These are phyloP conservation scores for Nyctereutes procyonoides DNA, from an alignment of 2,113 vertebrate species.

Conservation along the genomic window DNA sequence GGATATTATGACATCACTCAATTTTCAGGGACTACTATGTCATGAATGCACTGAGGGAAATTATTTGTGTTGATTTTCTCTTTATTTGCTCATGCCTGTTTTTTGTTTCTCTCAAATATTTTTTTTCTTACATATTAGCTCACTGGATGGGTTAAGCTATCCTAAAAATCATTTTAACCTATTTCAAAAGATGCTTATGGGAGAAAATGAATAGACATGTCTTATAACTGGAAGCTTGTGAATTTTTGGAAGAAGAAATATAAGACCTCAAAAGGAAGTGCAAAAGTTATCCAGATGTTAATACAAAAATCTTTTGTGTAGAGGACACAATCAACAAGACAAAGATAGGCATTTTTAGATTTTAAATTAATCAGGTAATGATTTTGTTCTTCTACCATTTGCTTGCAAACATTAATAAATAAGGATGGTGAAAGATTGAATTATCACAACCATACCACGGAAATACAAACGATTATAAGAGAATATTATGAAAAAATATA, in stretches of 20 bases:
- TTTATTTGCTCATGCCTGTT: neutral
- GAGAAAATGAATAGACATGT: neutral
- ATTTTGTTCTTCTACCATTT: neutral
- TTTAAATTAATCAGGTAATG: neutral
- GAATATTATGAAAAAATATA: too few species aligned
- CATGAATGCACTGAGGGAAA: neutral
- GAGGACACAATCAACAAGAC: neutral
- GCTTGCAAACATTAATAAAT: neutral
- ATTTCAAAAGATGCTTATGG: neutral
- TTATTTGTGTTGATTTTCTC: neutral
- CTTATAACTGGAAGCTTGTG: constrained; percentile 34
- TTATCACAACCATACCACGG: neutral
- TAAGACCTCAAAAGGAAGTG: neutral
- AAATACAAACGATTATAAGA: too few species aligned
- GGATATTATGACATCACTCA: neutral
- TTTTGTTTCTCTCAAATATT: neutral
- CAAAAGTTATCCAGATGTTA: neutral
- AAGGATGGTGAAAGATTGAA: neutral
- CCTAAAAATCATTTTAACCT: neutral
- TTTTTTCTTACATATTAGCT: neutral
- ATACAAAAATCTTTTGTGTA: neutral
- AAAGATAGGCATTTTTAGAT: neutral
- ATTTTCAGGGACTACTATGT: neutral
- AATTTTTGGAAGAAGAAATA: neutral
- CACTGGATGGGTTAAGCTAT: neutral